These are phyloP conservation scores for Metellina segmentata DNA, from an alignment of 2,888 invertebrate species.

Conservation along the genomic window DNA sequence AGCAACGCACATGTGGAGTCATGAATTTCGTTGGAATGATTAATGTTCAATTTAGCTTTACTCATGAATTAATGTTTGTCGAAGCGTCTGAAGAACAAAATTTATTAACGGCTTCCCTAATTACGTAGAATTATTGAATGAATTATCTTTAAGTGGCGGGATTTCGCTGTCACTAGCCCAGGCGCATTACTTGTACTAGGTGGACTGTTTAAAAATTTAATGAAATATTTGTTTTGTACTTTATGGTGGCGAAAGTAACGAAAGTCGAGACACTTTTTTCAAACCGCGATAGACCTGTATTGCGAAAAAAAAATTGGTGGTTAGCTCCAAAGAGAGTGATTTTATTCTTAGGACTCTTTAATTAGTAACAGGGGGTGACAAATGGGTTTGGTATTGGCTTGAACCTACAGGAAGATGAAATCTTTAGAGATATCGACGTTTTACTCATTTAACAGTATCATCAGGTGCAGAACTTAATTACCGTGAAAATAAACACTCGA, in stretches of 20 bases:
- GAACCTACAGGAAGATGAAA: not conserved
- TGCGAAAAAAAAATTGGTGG: not conserved
- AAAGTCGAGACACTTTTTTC: not conserved
- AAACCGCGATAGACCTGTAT: not conserved
- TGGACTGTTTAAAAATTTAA: constrained; percentile 25
- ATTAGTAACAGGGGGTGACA: not conserved
- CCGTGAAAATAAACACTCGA: too few relatives aligned
- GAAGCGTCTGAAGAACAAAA: constrained; percentile 9
- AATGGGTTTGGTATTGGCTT: not conserved
- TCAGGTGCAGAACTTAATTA: not conserved
- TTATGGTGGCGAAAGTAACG: not conserved
- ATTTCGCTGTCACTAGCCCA: constrained; percentile 28
- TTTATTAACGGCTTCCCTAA: constrained; percentile 33
- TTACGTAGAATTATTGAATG: constrained; percentile 47
- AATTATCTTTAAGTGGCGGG: constrained; percentile 41
- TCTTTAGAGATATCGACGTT: not conserved
- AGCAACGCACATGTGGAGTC: not conserved
- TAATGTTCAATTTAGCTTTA: constrained; percentile 21
- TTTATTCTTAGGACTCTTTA: not conserved
- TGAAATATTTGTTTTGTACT: constrained; percentile 14
- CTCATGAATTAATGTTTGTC: constrained; percentile 35
- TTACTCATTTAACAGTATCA: not conserved
- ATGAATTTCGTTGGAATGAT: not conserved
- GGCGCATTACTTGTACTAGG: constrained; percentile 5
- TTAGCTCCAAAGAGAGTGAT: not conserved